Percentiles rank a stretch among this genome's conserved stretches.
These are phyloP conservation scores for Sebastes aleutianus DNA, from an alignment of 2,797 vertebrate genomes.

Conservation along the genomic window DNA sequence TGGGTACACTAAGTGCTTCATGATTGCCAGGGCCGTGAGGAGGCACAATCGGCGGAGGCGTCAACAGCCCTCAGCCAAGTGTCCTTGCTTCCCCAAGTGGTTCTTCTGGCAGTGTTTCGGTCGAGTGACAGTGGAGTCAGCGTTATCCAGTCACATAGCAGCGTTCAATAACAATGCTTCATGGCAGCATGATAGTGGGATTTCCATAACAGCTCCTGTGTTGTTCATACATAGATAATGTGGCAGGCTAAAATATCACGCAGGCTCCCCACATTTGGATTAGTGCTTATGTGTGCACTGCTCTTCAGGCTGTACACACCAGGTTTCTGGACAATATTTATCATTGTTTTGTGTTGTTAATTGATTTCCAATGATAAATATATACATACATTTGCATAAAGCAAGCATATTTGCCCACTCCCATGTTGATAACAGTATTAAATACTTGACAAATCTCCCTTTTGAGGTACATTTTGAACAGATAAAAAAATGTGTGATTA, in stretches of 20 bases:
- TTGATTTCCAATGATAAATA: too few relatives aligned
- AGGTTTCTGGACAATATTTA: too few relatives aligned
- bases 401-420: too few relatives aligned
- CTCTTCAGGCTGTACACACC: neutral
- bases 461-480: too few relatives aligned
- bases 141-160: constrained; percentile 16
- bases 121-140: constrained; percentile 30
- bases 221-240: constrained; percentile 7
- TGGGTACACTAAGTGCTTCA: constrained; percentile 66
- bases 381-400: too few relatives aligned
- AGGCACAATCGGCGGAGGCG: constrained; percentile 64
- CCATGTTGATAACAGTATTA: too few relatives aligned
- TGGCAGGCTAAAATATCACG: constrained; percentile 1
- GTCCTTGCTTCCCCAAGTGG: constrained; percentile 57
- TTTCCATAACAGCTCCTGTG: constrained; percentile 40
- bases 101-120: constrained; percentile 51
- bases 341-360: too few relatives aligned
- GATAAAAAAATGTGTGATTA: too few relatives aligned
- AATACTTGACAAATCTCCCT: too few relatives aligned
- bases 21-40: constrained; percentile 62
- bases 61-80: constrained; percentile 64
- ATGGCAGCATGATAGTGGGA: constrained; percentile 13
- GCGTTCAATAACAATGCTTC: constrained; percentile 20
- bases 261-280: neutral
- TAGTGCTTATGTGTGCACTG: neutral